A percentile compares a stretch with the other conserved stretches of the same genome.
phyloP scores from a whole-genome alignment of 1,140 invertebrate species.

The Aphidius ervi region DNA sequence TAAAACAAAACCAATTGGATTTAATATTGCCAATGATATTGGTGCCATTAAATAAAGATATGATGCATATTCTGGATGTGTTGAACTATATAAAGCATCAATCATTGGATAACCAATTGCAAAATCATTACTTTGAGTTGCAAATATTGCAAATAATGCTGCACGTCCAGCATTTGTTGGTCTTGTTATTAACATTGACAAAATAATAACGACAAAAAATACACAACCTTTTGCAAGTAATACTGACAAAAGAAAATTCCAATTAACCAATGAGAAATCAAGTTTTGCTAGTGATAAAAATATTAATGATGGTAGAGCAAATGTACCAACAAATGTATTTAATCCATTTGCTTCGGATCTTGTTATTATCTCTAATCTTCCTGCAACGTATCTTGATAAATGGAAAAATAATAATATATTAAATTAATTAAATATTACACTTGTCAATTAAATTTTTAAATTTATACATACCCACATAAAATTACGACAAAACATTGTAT shows the following conservation, averaged over 20 bases:
- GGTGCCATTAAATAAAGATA: slow-evolving; percentile 94
- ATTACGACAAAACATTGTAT: slow-evolving; percentile 90
- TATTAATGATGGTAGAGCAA: slow-evolving; percentile 87
- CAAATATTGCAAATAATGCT: slow-evolving; percentile 91
- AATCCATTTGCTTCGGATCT: slow-evolving; percentile 85
- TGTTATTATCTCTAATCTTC: slow-evolving; percentile 78
- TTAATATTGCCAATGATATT: slow-evolving; percentile 87
- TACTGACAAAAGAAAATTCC: slow-evolving; percentile 83
- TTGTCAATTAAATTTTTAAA: slow-evolving; percentile 10
- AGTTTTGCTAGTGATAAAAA: slow-evolving; percentile 85
- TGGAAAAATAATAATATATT: slow-evolving; percentile 29
- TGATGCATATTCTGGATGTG: slow-evolving; percentile 83
- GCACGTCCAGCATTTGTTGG: slow-evolving; percentile 78
- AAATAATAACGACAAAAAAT: slow-evolving; percentile 75
- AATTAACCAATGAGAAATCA: slow-evolving; percentile 81
- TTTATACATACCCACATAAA: slow-evolving; percentile 69
- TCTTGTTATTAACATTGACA: slow-evolving; percentile 75
- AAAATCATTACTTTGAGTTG: slow-evolving; percentile 97
- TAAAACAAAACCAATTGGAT: slow-evolving; percentile 86
- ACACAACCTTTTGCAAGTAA: slow-evolving; percentile 81
- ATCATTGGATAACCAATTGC: slow-evolving; percentile 94
- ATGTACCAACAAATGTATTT: slow-evolving; percentile 89
- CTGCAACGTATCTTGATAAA: slow-evolving; percentile 79
- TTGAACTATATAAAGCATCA: slow-evolving; percentile 67
- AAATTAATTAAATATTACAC: slow-evolving; percentile 6